These are phyloP conservation scores for Acipenser ruthenus DNA, from an alignment of 2,797 vertebrate species.

Conservation along the genomic window DNA sequence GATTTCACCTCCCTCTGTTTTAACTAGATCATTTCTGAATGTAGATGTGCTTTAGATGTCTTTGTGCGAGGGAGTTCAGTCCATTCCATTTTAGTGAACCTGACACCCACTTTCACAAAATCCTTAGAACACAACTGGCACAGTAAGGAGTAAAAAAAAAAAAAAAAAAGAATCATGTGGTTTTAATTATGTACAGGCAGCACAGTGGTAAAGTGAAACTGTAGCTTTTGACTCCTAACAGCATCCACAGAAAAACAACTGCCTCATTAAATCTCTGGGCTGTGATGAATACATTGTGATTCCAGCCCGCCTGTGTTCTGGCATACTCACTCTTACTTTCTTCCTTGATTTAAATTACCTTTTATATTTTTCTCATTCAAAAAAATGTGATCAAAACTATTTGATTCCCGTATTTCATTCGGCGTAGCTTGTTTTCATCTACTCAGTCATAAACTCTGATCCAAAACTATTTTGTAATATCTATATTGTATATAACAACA, in stretches of 20 bases:
- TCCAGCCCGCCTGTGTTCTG: conserved; percentile 34
- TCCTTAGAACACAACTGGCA: conserved; percentile 30
- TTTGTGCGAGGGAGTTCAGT: conserved; percentile 29
- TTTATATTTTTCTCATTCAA: too few relatives aligned
- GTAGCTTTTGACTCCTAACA: conserved; percentile 78
- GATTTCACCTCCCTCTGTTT: background rate
- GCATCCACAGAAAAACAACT: conserved; percentile 84
- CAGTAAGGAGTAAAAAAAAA: conserved; percentile 18
- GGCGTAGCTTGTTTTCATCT: too few relatives aligned
- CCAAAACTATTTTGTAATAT: too few relatives aligned
- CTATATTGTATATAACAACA: too few relatives aligned
- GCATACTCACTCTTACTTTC: conserved; percentile 43
- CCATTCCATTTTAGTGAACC: conserved; percentile 38
- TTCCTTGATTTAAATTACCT: too few relatives aligned
- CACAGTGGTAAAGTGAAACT: conserved; percentile 82
- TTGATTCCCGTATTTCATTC: too few relatives aligned
- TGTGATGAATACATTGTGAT: conserved; percentile 69
- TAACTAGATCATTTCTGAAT: conserved; percentile 4
- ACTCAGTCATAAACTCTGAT: too few relatives aligned
- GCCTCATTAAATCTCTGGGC: conserved; percentile 91
- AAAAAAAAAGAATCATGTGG: conserved; percentile 69
- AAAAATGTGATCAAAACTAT: too few relatives aligned
- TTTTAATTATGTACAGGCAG: conserved; percentile 92
- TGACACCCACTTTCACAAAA: conserved; percentile 34
- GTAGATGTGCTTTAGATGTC: background rate